phyloP scores from a whole-genome alignment of 2,113 vertebrate species.

The Oceanodroma tethys region DNA sequence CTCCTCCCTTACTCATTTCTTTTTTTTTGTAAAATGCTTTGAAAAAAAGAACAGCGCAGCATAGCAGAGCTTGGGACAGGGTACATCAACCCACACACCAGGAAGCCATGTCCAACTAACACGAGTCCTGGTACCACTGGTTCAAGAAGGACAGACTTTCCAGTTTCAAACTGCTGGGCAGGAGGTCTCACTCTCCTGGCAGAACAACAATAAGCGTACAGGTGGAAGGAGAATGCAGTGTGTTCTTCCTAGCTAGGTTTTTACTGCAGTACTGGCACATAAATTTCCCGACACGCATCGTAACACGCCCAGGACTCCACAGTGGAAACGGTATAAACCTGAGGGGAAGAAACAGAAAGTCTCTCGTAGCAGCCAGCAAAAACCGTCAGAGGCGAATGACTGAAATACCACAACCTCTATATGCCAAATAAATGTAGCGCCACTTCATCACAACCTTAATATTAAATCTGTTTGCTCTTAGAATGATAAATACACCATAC shows the following conservation, averaged over 20 bases:
- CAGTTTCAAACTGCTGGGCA: background rate
- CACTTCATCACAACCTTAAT: background rate
- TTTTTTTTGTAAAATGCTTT: background rate
- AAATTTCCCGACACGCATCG: background rate
- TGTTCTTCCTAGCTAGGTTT: background rate
- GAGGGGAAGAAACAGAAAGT: background rate
- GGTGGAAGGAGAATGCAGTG: background rate
- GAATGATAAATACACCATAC: background rate
- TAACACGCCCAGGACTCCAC: background rate
- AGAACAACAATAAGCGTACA: background rate
- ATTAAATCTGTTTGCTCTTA: background rate
- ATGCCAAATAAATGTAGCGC: background rate
- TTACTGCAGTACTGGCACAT: background rate
- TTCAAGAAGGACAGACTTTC: background rate
- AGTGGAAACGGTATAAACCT: background rate
- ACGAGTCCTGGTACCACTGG: background rate
- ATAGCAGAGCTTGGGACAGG: background rate
- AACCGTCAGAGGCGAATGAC: background rate
- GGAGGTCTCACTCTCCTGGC: background rate
- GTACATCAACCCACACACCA: background rate
- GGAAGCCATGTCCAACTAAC: background rate
- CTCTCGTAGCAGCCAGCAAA: background rate
- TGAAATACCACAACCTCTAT: background rate
- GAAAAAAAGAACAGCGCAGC: background rate
- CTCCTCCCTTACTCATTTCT: background rate